phyloP scores from a whole-genome alignment of 2,113 vertebrate genomes.

The Channa maculata region DNA sequence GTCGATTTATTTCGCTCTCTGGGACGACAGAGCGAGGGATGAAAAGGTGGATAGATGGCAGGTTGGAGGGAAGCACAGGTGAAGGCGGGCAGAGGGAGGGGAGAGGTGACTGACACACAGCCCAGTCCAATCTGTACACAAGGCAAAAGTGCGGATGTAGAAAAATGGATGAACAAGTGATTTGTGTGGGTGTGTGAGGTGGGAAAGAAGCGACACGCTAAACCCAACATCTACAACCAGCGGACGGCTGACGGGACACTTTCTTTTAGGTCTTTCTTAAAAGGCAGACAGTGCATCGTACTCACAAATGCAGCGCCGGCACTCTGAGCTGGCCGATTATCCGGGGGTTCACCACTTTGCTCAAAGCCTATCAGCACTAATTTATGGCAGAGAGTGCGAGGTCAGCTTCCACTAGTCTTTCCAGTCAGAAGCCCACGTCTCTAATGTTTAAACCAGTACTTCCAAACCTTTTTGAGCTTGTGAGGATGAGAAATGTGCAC shows the following conservation, averaged over 20 bases:
- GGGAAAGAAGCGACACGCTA: too few relatives aligned
- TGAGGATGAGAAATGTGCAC: background rate
- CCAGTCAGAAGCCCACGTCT: background rate
- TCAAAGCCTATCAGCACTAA: constrained; percentile 15
- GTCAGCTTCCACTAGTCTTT: background rate
- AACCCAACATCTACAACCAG: too few relatives aligned
- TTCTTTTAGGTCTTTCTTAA: constrained; percentile 26
- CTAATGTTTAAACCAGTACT: constrained; percentile 3
- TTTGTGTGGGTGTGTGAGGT: too few relatives aligned
- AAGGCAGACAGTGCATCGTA: background rate
- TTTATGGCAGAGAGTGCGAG: background rate
- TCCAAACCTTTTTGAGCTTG: background rate
- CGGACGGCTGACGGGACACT: background rate
- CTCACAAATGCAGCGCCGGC: constrained; percentile 25
- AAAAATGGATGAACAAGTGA: constrained; percentile 20
- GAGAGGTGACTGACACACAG: constrained; percentile 54
- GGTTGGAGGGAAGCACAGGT: constrained; percentile 16
- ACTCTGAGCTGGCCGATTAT: background rate
- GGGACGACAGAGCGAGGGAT: constrained; percentile 36
- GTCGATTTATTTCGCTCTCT: constrained; percentile 59
- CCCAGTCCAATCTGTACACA: constrained; percentile 47
- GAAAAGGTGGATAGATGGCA: constrained; percentile 10
- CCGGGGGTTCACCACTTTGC: background rate
- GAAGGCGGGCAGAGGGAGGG: background rate
- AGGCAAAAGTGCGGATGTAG: constrained; percentile 29